Conservation (phyloP, 1,140 invertebrate genomes). For the Micrasema longulum region DNA sequence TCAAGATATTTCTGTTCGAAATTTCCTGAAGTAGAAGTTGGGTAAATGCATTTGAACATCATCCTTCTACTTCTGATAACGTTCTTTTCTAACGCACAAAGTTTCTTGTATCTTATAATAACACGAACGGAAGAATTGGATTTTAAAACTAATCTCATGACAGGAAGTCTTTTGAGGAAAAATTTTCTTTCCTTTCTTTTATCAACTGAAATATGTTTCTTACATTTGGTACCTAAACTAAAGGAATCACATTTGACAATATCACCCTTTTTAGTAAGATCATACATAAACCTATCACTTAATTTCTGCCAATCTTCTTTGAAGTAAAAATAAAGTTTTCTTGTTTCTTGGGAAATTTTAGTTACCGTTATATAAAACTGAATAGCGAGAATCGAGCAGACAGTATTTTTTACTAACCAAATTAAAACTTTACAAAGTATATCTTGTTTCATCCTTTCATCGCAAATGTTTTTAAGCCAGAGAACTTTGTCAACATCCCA, state of each 20-base stretch:
- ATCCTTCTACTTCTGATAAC: constrained; percentile 38
- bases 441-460: constrained; percentile 45
- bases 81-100: constrained; percentile 50
- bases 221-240: constrained; percentile 57
- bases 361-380: constrained; percentile 65
- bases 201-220: constrained; percentile 52
- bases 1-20: constrained; percentile 54
- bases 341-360: constrained; percentile 63
- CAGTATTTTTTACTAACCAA: constrained; percentile 61
- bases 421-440: constrained; percentile 57
- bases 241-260: constrained; percentile 58
- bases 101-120: constrained; percentile 63
- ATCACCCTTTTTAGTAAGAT: constrained; percentile 57
- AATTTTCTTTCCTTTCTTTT: constrained; percentile 57
- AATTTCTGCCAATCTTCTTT: constrained; percentile 65
- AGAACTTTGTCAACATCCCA: constrained; percentile 57
- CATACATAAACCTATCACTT: constrained; percentile 60
- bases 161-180: constrained; percentile 60
- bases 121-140: constrained; percentile 60
- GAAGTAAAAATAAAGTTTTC: constrained; percentile 64
- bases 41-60: constrained; percentile 45
- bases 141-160: constrained; percentile 64
- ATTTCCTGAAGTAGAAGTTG: constrained; percentile 12
- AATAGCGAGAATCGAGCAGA: constrained; percentile 61
- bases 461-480: constrained; percentile 42